Conservation (phyloP, 2,797 vertebrate species). For the Tragopan temminckii region DNA sequence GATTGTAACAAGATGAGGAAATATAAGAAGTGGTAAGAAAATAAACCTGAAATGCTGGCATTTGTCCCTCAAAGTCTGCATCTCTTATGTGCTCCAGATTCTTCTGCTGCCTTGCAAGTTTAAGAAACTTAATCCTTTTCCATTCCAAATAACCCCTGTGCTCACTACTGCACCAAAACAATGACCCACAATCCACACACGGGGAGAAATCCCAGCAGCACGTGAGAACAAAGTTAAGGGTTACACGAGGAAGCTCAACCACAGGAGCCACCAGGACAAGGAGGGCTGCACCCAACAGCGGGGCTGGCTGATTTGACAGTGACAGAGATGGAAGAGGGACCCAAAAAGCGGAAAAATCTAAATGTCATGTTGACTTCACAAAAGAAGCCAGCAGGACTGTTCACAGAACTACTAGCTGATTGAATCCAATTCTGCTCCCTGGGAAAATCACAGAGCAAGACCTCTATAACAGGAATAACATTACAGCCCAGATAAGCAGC, state of each 20-base stretch:
- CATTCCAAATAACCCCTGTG: neutral
- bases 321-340: accelerated
- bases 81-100: neutral
- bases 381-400: neutral
- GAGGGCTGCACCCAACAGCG: neutral
- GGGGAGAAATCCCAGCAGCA: neutral
- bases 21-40: neutral
- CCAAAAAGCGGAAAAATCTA: neutral
- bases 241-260: neutral
- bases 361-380: neutral
- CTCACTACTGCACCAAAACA: neutral
- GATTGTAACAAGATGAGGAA: neutral
- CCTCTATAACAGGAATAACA: neutral
- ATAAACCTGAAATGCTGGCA: accelerated
- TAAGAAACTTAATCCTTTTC: neutral
- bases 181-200: accelerated
- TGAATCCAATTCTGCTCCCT: neutral
- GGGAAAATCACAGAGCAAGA: neutral
- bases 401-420: neutral
- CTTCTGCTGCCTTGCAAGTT: accelerated
- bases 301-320: neutral
- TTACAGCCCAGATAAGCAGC: neutral
- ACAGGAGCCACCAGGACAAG: neutral
- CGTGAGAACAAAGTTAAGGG: neutral
- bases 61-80: neutral